Conservation (phyloP, 2,888 invertebrate species). For the Sesia bembeciformis region DNA sequence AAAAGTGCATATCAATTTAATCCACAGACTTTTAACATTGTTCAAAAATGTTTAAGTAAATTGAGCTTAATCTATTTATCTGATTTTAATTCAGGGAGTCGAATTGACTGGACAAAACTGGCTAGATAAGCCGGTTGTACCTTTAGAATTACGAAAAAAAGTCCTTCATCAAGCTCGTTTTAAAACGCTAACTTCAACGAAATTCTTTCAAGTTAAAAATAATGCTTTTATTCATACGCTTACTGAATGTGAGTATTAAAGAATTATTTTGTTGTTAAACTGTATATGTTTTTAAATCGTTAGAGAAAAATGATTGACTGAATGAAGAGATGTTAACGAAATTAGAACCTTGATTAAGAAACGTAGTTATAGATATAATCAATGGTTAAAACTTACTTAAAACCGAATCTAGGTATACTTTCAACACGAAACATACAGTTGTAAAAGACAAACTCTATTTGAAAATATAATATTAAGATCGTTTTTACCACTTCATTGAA, state of each 20-base stretch:
- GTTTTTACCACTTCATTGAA: too few relatives aligned
- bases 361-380: background rate
- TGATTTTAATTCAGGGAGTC: conserved; percentile 43
- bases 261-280: background rate
- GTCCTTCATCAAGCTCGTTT: conserved; percentile 64
- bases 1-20: background rate
- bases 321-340: too few relatives aligned
- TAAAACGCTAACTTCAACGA: conserved; percentile 56
- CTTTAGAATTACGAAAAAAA: conserved; percentile 56
- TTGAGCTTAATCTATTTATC: background rate
- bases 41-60: background rate
- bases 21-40: too few relatives aligned
- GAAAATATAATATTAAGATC: too few relatives aligned
- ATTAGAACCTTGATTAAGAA: too few relatives aligned
- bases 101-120: conserved; percentile 61
- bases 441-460: too few relatives aligned
- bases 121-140: conserved; percentile 56
- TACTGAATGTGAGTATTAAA: conserved; percentile 46
- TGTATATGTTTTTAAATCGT: background rate
- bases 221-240: conserved; percentile 63
- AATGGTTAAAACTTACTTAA: background rate
- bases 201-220: conserved; percentile 65
- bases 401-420: background rate
- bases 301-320: too few relatives aligned
- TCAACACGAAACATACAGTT: too few relatives aligned